phyloP scores from a whole-genome alignment of 2,888 invertebrate species.

The Coelinius sp. region DNA sequence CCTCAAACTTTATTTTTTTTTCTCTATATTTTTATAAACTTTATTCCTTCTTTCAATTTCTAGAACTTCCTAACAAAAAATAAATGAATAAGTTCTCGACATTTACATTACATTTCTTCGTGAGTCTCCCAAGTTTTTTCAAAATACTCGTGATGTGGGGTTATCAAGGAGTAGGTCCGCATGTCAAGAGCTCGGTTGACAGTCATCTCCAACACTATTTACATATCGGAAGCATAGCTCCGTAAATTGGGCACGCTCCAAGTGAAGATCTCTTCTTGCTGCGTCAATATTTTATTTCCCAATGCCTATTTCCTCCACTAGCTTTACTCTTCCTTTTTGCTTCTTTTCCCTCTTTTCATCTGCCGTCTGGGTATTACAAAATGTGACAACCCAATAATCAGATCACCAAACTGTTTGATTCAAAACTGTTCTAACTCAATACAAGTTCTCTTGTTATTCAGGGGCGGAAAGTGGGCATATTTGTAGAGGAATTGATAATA shows the following conservation, averaged over 20 bases:
- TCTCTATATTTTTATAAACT: too few relatives aligned
- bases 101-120: neutral
- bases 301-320: conserved; percentile 1
- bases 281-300: neutral
- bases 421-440: conserved; percentile 11
- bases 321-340: neutral
- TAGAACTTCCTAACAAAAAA: neutral
- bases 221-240: conserved; percentile 51
- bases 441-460: neutral
- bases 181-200: conserved; percentile 40
- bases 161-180: conserved; percentile 37
- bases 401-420: conserved; percentile 9
- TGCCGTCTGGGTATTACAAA: neutral
- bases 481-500: neutral
- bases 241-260: conserved; percentile 50
- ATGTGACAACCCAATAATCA: conserved; percentile 16
- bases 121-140: conserved; percentile 4
- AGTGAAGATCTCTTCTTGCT: conserved; percentile 41
- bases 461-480: neutral
- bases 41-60: neutral
- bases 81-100: neutral
- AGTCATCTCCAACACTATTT: conserved; percentile 48
- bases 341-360: neutral
- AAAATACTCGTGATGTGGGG: conserved; percentile 41
- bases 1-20: too few relatives aligned